phyloP scores from a whole-genome alignment of 2,888 invertebrate species.

The Autographa gamma region DNA sequence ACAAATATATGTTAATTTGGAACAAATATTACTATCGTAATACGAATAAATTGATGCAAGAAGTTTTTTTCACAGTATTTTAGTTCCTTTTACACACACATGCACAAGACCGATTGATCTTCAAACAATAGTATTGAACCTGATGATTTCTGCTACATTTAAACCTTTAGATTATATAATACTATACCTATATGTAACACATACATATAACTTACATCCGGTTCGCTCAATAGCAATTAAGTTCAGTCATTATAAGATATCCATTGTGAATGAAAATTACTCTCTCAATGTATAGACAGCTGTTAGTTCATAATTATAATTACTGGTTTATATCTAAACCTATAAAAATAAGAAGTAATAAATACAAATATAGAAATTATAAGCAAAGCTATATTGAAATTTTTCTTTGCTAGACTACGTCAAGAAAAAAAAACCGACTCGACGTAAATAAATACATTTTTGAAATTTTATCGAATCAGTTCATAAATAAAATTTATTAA shows the following conservation, averaged over 20 bases:
- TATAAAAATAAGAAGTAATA: neutral
- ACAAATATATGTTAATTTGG: no score
- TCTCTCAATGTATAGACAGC: neutral
- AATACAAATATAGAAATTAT: neutral
- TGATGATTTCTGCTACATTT: neutral
- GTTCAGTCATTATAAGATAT: conserved; percentile 17
- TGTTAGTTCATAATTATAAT: conserved; percentile 6
- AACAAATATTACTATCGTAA: no score
- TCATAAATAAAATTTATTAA: no score
- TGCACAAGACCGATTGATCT: no score
- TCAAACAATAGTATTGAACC: neutral
- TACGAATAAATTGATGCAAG: no score
- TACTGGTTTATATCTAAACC: conserved; percentile 10
- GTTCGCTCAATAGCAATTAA: conserved; percentile 34
- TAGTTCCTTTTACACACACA: no score
- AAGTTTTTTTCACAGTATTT: no score
- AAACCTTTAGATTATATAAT: neutral
- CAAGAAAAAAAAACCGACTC: no score
- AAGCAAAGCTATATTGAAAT: neutral
- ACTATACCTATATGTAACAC: neutral
- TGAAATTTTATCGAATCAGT: no score
- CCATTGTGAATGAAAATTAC: conserved; percentile 33
- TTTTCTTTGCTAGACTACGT: neutral
- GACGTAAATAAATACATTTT: no score
- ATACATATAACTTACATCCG: conserved; percentile 22